Evolutionary conservation across 1,140 invertebrate genomes (phyloP).

Genomic region (Drosophila kohkoa): DNA sequence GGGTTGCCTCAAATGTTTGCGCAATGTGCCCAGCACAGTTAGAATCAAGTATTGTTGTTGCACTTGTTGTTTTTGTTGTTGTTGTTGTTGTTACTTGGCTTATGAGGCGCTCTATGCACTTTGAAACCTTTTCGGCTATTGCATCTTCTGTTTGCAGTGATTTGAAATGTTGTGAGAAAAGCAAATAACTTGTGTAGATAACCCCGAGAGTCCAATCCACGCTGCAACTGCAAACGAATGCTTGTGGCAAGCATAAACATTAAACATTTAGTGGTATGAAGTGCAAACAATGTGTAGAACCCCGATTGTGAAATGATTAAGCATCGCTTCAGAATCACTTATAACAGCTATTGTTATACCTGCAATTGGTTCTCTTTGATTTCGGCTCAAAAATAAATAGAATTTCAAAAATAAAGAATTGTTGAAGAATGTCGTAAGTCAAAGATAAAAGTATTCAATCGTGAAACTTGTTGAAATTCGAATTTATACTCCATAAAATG

Average conservation of each 20-base stretch:
- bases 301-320: neutral
- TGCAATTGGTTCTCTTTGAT: no score
- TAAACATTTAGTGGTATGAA: slow-evolving; percentile 7
- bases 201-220: slow-evolving; percentile 11
- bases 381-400: no score
- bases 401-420: no score
- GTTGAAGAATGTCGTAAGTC: no score
- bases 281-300: neutral
- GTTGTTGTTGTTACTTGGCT: slow-evolving; percentile 14
- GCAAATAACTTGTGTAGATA: slow-evolving; percentile 55
- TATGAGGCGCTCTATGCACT: slow-evolving; percentile 34
- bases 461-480: no score
- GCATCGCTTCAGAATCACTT: neutral
- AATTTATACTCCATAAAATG: no score
- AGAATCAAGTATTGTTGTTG: slow-evolving; percentile 38
- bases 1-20: slow-evolving; percentile 62
- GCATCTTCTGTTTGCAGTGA: slow-evolving; percentile 60
- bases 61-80: slow-evolving; percentile 15
- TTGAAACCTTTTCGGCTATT: slow-evolving; percentile 51
- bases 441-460: no score
- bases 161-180: slow-evolving; percentile 78
- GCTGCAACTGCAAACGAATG: slow-evolving; percentile 9
- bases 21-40: slow-evolving; percentile 31
- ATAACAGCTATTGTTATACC: slow-evolving; percentile 5
- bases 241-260: slow-evolving; percentile 16